phyloP scores from a whole-genome alignment of 2,888 invertebrate genomes.

The Agrotis exclamationis region DNA sequence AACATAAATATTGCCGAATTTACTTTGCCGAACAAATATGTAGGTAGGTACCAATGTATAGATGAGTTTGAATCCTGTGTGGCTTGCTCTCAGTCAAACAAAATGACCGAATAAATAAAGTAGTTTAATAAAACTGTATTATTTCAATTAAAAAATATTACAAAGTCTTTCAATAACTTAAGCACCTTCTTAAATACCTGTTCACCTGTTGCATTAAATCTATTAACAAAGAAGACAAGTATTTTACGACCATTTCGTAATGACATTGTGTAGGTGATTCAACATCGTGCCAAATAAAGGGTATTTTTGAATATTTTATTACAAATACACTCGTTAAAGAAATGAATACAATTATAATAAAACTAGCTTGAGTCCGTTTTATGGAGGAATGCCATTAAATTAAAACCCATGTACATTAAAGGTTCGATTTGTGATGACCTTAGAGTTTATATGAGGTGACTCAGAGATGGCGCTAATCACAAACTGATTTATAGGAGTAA shows the following conservation, averaged over 20 bases:
- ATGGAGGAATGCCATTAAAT: conserved; percentile 42
- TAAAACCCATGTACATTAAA: conserved; percentile 15
- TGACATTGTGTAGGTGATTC: not conserved
- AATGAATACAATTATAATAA: conserved; percentile 56
- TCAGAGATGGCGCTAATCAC: not conserved
- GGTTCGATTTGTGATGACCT: conserved; percentile 34
- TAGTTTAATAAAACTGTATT: not conserved
- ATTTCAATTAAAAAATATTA: not conserved
- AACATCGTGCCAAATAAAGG: not conserved
- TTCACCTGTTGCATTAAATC: conserved; percentile 37
- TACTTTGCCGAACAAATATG: too few species aligned
- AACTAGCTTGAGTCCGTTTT: conserved; percentile 44
- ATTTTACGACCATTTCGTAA: conserved; percentile 14
- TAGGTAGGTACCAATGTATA: too few species aligned
- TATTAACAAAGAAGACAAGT: conserved; percentile 5
- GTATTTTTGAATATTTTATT: conserved; percentile 38
- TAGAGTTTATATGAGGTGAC: conserved; percentile 23
- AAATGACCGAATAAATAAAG: not conserved
- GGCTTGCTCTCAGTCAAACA: not conserved
- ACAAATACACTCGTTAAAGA: conserved; percentile 20
- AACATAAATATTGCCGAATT: not conserved
- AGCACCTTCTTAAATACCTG: conserved; percentile 10
- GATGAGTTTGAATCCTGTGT: not conserved
- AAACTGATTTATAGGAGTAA: too few species aligned
- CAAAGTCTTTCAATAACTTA: not conserved